Conservation (phyloP, 2,888 invertebrate genomes). For the Drosophila maculinotata region DNA sequence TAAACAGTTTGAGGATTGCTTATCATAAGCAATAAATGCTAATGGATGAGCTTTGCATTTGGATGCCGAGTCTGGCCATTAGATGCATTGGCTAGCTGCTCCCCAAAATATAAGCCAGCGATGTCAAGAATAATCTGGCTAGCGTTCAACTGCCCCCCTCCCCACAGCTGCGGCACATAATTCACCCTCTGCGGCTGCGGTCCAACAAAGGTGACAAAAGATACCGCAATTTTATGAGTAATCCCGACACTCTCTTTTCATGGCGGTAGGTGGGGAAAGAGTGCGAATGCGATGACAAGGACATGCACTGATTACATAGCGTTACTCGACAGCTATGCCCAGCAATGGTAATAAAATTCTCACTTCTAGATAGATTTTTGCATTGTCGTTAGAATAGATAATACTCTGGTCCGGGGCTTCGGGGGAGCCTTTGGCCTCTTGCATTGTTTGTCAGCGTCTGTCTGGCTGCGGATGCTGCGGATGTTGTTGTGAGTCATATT, state of each 20-base stretch:
- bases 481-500: conserved; percentile 78
- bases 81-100: conserved; percentile 42
- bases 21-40: conserved; percentile 73
- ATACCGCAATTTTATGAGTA: conserved; percentile 82
- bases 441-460: conserved; percentile 56
- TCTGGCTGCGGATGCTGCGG: conserved; percentile 60
- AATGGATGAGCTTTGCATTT: conserved; percentile 64
- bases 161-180: conserved; percentile 12
- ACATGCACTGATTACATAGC: conserved; percentile 68
- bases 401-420: too few relatives aligned
- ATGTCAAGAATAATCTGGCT: conserved; percentile 51
- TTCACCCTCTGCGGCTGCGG: conserved; percentile 28
- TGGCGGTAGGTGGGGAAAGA: conserved; percentile 15
- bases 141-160: conserved; percentile 20
- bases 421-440: conserved; percentile 23
- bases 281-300: conserved; percentile 51
- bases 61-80: conserved; percentile 36
- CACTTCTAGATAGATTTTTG: conserved; percentile 74
- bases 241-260: conserved; percentile 69
- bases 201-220: conserved; percentile 82
- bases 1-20: conserved; percentile 44
- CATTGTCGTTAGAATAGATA: conserved; percentile 73
- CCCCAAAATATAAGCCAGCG: conserved; percentile 12
- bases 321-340: conserved; percentile 22
- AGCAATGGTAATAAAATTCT: conserved; percentile 73